These are phyloP conservation scores for Babylonia areolata DNA, from an alignment of 1,140 invertebrate species.

Conservation along the genomic window DNA sequence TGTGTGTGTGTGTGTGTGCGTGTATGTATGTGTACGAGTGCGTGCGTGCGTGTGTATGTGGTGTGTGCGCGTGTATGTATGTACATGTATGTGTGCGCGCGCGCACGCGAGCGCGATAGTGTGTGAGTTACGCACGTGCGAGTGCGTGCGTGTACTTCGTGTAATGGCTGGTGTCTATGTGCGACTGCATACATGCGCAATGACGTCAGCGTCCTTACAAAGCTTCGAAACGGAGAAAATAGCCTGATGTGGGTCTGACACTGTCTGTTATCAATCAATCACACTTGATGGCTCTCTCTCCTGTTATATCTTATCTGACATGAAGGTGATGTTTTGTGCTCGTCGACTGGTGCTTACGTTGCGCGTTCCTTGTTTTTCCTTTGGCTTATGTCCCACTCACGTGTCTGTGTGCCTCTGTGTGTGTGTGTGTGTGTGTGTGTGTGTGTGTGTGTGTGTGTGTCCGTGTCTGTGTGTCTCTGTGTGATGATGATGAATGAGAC, in stretches of 20 bases:
- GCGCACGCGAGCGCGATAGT: background rate
- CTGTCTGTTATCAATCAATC: too few relatives aligned
- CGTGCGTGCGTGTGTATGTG: slow-evolving; percentile 1
- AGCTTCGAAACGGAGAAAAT: too few relatives aligned
- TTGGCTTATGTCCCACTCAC: background rate
- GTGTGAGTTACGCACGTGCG: background rate
- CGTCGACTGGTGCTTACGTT: too few relatives aligned
- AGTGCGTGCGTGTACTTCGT: too few relatives aligned
- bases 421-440: background rate
- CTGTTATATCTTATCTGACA: too few relatives aligned
- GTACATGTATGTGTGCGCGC: background rate
- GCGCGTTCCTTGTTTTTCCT: background rate
- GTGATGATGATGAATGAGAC: too few relatives aligned
- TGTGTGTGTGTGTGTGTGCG: background rate
- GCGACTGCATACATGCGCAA: too few relatives aligned
- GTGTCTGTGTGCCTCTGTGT: background rate
- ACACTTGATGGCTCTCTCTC: too few relatives aligned
- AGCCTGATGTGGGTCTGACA: too few relatives aligned
- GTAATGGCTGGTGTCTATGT: too few relatives aligned
- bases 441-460: slow-evolving; percentile 9
- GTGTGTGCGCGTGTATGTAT: background rate
- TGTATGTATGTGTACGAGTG: background rate
- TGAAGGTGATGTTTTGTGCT: too few relatives aligned
- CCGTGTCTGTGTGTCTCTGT: background rate
- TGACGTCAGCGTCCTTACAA: too few relatives aligned